Base-by-base conservation (phyloP, 2,888 invertebrate genomes). In the Stramonita haemastoma region DNA sequence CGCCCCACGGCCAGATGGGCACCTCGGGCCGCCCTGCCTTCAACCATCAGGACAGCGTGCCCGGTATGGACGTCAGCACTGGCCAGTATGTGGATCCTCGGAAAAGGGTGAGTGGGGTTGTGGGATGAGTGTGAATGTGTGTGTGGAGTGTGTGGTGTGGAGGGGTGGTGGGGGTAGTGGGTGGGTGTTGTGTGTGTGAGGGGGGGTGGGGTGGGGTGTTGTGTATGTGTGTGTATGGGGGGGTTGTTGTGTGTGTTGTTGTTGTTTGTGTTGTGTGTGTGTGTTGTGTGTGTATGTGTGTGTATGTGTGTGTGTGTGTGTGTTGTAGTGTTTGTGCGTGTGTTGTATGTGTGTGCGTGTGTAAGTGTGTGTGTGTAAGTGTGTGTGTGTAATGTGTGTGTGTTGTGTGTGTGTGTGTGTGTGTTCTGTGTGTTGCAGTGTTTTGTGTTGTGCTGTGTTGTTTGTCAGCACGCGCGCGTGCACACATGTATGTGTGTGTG, bases 1-100 rank as follows among this genome's bases (percentile, higher is more conserved):
- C 98, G 0, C 98, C 98, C 0, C 98, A 98, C 95, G 98, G 98
- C 0, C 87, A 79, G n/a, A 57, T 90, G 34, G 85, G 89, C 57
- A 56, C 34, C 97, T 88, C 83, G 36, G 13, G 15, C 36, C 46
- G 85, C 1, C 70, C 84, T 6, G 89, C 85, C 19, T 46, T 89
- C 19, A n/a, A 60, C 85, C 89, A 85, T 85, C 32, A 70, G n/a
- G 89, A 89, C 70, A 89, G 89, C 36, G 60, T 85, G 22, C 56
- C 36, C 15, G 73, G 56, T 6, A 19, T 88, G 34, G 88, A 88
- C 36, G 29, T 19, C 17, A 19, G 56, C 6, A 89, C 70, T 15
- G 89, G 89, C 8, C 87, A 88, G 32, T 17, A 87, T 29, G 84
- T 77, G 46, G 91, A 91, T 66, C 91, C 91, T 4, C 77, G 91